phyloP scores from a whole-genome alignment of 2,113 vertebrate species.

The Catharus bicknelli region DNA sequence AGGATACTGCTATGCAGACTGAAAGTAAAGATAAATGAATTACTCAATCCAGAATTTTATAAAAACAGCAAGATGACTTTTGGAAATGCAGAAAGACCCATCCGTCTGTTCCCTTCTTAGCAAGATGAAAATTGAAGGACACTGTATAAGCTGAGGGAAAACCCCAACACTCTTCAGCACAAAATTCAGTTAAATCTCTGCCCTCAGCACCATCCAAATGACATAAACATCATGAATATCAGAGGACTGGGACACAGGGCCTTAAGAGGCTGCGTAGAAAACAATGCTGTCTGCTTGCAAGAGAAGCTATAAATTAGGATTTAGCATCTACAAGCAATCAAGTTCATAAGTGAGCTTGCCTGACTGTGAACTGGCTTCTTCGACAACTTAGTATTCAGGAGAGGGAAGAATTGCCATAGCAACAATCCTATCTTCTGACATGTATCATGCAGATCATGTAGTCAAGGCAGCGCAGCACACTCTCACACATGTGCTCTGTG shows the following conservation, averaged over 20 bases:
- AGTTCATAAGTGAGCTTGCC: constrained; percentile 40
- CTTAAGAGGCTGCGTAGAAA: not conserved
- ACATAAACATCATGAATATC: not conserved
- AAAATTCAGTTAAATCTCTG: not conserved
- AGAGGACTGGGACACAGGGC: not conserved
- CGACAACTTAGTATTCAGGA: constrained; percentile 55
- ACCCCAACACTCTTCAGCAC: not conserved
- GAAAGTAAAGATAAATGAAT: not conserved
- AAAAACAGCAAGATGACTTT: not conserved
- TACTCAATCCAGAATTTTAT: not conserved
- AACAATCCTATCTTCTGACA: constrained; percentile 32
- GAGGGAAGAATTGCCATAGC: constrained; percentile 51
- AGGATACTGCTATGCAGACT: not conserved
- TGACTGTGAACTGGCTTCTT: constrained; percentile 43
- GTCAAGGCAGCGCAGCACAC: constrained; percentile 16
- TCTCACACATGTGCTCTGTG: constrained; percentile 50
- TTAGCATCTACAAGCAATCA: constrained; percentile 1
- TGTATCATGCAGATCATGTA: constrained; percentile 39
- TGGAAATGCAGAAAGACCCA: not conserved
- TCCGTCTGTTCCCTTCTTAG: not conserved
- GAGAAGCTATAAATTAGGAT: constrained; percentile 28
- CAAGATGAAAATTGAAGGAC: not conserved
- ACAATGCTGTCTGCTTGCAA: not conserved
- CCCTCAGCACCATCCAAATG: not conserved
- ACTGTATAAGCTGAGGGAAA: not conserved